These are phyloP conservation scores for Paramisgurnus dabryanus DNA, from an alignment of 2,113 vertebrate species.

Conservation along the genomic window DNA sequence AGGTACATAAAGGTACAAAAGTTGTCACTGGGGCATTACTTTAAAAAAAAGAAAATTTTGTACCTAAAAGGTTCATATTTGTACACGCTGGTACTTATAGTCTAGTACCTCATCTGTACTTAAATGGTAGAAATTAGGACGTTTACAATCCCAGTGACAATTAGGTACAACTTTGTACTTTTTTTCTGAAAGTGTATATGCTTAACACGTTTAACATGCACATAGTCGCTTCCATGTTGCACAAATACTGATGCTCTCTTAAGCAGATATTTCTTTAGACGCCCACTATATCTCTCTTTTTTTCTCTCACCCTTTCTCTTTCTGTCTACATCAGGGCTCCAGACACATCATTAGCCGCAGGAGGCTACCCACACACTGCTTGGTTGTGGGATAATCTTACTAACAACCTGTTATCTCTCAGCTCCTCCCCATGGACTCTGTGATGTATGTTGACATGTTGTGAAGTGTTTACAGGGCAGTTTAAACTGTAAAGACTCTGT, in stretches of 20 bases:
- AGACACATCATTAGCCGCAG: constrained; percentile 39
- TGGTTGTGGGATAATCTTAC: constrained; percentile 12
- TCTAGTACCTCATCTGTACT: too few relatives aligned
- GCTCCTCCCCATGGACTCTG: not conserved
- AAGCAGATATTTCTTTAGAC: not conserved
- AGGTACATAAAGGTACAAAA: too few relatives aligned
- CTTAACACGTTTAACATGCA: not conserved
- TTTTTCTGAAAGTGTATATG: too few relatives aligned
- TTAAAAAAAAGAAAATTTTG: too few relatives aligned
- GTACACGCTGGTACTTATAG: too few relatives aligned
- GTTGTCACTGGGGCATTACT: too few relatives aligned
- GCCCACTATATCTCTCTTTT: constrained; percentile 8
- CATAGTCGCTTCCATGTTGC: not conserved
- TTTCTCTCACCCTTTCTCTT: not conserved
- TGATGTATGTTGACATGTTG: not conserved
- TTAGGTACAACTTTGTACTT: too few relatives aligned
- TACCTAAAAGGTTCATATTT: too few relatives aligned
- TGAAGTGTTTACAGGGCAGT: not conserved
- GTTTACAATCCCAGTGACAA: too few relatives aligned
- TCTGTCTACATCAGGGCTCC: constrained; percentile 36
- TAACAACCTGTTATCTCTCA: constrained; percentile 36
- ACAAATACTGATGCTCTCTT: not conserved
- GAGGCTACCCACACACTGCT: constrained; percentile 41
- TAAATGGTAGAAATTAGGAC: too few relatives aligned
- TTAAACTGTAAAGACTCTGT: not conserved